Base-by-base conservation (phyloP, 2,888 invertebrate species). In the Exephanes ischioxanthus region DNA sequence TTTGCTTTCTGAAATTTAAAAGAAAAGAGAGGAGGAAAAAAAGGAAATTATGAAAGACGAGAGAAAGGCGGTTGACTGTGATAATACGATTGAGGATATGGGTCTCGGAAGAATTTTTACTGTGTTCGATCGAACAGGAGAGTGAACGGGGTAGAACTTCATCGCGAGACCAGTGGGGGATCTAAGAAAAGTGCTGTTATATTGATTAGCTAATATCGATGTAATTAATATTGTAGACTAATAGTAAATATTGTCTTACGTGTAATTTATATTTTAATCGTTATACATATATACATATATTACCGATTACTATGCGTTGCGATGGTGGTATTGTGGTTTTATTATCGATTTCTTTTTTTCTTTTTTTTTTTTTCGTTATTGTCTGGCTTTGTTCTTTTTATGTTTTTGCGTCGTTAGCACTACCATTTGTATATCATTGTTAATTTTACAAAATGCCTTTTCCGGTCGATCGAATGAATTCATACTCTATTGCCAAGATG, bases 51-150 rank as follows among this genome's bases (percentile, higher is more conserved):
- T 84, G 86, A 84, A 73, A 86, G 79, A 88, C 72, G 86, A 86
- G 88, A 88, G 86, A 84, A 88, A 90, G 90, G 90, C 86, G 90
- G 86, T 91, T 92, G 91, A 92, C 92, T 92, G 92, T 92, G 92
- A 92, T 92, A 92, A 91, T 91, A 92, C 90, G 91, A 91, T 88
- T 89, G 89, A 88, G 90, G 87, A 88, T 84, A 90, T 86, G 87
- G 88, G 41, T 51, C 88, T 83, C 89, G 87, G 88, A 86, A 77
- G 85, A 87, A 87, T 51, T 70, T 75, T 68, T 11, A 63, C 58
- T 55, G 33, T 51, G 53, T 55, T 84, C 45, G 30, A 41, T 30
- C 37, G 14, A 22, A 41, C 22, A 11, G 30, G 66, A 19, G 3
- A 14, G 16, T n/a, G 45, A 86, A 86, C 87, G 87, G 84, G 89